Conservation (phyloP, 2,797 vertebrate genomes). For the Borostomias antarcticus region DNA sequence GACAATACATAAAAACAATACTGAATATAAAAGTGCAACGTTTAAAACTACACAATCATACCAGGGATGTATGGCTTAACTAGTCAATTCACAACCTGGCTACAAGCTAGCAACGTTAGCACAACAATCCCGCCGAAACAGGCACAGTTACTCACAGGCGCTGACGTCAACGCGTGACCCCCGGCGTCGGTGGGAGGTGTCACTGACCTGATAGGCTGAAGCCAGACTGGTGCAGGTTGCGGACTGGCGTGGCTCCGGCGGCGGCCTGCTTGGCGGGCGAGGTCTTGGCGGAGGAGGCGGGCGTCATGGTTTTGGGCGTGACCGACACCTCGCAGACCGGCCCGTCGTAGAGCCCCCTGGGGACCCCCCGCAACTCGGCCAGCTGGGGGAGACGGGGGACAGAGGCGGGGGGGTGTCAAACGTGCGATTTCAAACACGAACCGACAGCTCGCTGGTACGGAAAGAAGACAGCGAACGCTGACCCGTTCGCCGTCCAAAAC, state of each 20-base stretch:
- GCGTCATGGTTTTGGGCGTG: slow-evolving; percentile 93
- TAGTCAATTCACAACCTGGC: neutral
- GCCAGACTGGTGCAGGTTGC: slow-evolving; percentile 97
- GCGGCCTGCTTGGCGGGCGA: slow-evolving; percentile 94
- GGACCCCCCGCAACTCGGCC: slow-evolving; percentile 93
- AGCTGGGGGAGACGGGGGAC: slow-evolving; percentile 73
- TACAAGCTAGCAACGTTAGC: neutral
- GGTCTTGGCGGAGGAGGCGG: slow-evolving; percentile 93
- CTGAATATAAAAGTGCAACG: too few species aligned
- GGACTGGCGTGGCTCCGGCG: slow-evolving; percentile 78
- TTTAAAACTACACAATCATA: too few species aligned
- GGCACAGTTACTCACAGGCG: too few species aligned
- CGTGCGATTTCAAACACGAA: too few species aligned
- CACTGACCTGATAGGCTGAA: slow-evolving; percentile 95
- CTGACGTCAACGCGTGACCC: too few species aligned
- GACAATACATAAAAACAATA: too few species aligned
- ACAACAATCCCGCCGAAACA: neutral
- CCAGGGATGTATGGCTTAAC: too few species aligned
- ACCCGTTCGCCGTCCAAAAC: too few species aligned
- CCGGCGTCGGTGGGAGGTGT: too few species aligned
- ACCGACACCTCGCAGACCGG: slow-evolving; percentile 95
- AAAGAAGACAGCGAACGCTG: too few species aligned
- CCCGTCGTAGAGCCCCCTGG: slow-evolving; percentile 93
- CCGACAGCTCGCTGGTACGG: too few species aligned
- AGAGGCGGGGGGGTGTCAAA: too few species aligned